Conservation (phyloP, 2,888 invertebrate genomes). For the Seladonia tumulorum region DNA sequence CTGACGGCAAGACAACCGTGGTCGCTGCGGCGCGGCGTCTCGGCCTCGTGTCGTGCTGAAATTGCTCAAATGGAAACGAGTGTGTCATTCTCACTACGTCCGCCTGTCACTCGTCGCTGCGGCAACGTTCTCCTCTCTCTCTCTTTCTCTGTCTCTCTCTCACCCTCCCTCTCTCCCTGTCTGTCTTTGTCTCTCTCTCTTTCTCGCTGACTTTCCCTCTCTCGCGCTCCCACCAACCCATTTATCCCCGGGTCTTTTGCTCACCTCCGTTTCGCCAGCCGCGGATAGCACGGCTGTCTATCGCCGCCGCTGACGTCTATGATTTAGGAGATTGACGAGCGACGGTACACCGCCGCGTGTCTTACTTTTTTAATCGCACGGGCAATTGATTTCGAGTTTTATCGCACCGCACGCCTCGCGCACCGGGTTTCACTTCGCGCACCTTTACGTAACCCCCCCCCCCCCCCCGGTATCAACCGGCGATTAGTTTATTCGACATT, state of each 20-base stretch:
- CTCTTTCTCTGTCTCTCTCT: constrained; percentile 2
- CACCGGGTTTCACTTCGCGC: not conserved
- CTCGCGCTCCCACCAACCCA: not conserved
- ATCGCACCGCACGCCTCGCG: not conserved
- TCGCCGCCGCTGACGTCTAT: constrained; percentile 34
- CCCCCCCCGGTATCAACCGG: not conserved
- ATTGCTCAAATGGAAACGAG: constrained; percentile 78
- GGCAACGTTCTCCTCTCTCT: constrained; percentile 33
- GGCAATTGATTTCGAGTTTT: constrained; percentile 22
- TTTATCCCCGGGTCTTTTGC: constrained; percentile 35
- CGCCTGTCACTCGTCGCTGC: constrained; percentile 69
- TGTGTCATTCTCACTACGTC: constrained; percentile 76
- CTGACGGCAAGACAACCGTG: constrained; percentile 74
- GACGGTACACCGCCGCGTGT: constrained; percentile 29
- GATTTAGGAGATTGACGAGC: constrained; percentile 50
- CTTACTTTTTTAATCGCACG: constrained; percentile 34
- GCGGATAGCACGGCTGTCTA: constrained; percentile 37
- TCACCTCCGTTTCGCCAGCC: constrained; percentile 37
- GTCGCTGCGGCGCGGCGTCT: constrained; percentile 61
- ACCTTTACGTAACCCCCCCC: not conserved
- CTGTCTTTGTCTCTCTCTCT: not conserved
- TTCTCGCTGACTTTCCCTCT: not conserved
- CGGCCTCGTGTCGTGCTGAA: constrained; percentile 72
- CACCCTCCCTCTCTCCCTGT: not conserved
- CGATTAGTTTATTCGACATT: not conserved